phyloP scores from a whole-genome alignment of 2,888 invertebrate genomes.

The Clistopyga incitator region DNA sequence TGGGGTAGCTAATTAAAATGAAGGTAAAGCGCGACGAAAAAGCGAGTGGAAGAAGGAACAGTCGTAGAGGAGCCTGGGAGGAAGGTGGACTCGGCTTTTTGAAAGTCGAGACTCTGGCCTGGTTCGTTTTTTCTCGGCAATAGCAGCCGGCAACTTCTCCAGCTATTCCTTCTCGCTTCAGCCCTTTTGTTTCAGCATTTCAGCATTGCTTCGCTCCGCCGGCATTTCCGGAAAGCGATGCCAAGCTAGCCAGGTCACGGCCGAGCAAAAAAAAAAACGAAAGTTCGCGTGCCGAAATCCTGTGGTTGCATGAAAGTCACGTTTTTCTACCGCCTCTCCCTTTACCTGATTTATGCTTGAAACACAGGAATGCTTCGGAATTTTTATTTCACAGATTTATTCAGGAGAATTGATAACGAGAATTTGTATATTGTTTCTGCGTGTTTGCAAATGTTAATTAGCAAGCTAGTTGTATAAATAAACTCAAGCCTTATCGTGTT shows the following conservation, averaged over 20 bases:
- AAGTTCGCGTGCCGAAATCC: conserved; percentile 46
- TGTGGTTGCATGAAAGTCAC: conserved; percentile 27
- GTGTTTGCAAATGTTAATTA: conserved; percentile 29
- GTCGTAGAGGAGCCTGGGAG: conserved; percentile 20
- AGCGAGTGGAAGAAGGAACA: conserved; percentile 28
- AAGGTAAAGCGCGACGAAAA: conserved; percentile 47
- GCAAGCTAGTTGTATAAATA: neutral
- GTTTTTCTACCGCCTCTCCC: conserved; percentile 23
- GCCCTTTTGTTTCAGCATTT: conserved; percentile 29
- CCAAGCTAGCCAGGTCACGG: conserved; percentile 44
- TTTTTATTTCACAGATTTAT: neutral
- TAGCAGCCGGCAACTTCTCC: conserved; percentile 52
- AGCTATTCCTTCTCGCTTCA: conserved; percentile 29
- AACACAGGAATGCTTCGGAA: conserved; percentile 10
- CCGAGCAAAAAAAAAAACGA: conserved; percentile 26
- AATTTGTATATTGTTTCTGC: conserved; percentile 3
- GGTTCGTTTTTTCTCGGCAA: conserved; percentile 50
- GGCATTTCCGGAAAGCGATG: conserved; percentile 46
- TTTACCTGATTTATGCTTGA: conserved; percentile 35
- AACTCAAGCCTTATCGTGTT: conserved; percentile 2
- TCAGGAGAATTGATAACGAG: conserved; percentile 13
- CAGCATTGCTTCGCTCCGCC: conserved; percentile 18
- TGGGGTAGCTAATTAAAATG: conserved; percentile 61
- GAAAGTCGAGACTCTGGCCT: conserved; percentile 43
- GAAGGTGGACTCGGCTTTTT: conserved; percentile 46